Base-by-base conservation (phyloP, 2,113 vertebrate species). In the Amphiprion percula region DNA sequence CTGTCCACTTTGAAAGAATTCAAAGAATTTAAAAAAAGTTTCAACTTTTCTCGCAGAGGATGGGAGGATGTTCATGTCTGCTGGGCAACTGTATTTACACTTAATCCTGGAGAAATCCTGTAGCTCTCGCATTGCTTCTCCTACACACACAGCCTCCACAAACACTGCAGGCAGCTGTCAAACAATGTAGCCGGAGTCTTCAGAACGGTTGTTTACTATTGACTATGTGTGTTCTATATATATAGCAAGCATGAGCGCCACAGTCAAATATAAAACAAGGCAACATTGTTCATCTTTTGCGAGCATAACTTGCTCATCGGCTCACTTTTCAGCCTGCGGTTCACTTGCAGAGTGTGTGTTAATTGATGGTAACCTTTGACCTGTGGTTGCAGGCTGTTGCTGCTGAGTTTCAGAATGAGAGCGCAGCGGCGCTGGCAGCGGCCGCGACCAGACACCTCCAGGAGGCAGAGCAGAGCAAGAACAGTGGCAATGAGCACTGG, bases 351-450 rank as follows among this genome's bases (percentile, higher is more conserved):
- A 23, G 19, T 12, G 21, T 66, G 17, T 28, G 14, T 30, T 5
- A 53, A 39, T 0, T 46, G 53, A 49, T 15, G 11, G 7, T 72
- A 0, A 74, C n/a, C 54, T 28, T 50, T 78, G 58, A 77, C 55
- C 59, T 61, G 55, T 46, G 2, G 19, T 23, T 64, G 14, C 88
- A 99, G 98, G 97, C 97, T 10, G 97, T 99, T 67, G 97, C 97
- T 85, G 96, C 96, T 65, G 98, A 99, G 91, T 99, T 99, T 93
- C 98, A 99, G 93, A 98, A 97, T 0, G 98, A 99, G 91, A 99
- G 98, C 10, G 98, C 97, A 8, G 96, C 94, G 3, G 98, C 98
- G 23, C 89, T 99, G 90, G 97, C 97, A 50, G 97, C 97, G 0
- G 98, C 98, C 9, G 97, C 98, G 1, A 98, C 97, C 0, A 96